Evolutionary conservation across 2,113 vertebrate species (phyloP), one percentile per base, ranked within the genome.

Genomic region (Zosterops hypoxanthus): DNA sequence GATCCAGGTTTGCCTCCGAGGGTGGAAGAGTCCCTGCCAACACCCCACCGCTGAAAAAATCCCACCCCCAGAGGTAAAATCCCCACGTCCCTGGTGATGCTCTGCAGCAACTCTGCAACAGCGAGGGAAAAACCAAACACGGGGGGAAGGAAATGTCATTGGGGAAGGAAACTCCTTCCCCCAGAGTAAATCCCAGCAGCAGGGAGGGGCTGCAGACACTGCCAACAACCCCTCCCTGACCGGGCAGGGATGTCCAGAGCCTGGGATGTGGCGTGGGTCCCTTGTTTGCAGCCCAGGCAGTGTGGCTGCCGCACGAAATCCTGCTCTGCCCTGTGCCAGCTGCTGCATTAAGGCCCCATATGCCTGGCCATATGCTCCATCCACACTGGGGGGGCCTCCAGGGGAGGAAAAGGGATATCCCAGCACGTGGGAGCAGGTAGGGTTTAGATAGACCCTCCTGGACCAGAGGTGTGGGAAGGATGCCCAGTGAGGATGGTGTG

Each of bases 251-350:
- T 59, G 52, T n/a, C 29, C 23, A 6, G 50, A 55, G 60, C 4
- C 0, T 0, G 26, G 70, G 65, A 65, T 6, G 2, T 7, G 25
- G 41, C 5, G 1, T 1, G 44, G 5, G 65, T 6, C 46, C 66
- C 79, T 29, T 33, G 49, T 64, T 47, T 49, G 71, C 12, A 15
- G 41, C 59, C 55, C 84, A 28, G 3, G 0, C 55, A 39, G 39
- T 39, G 39, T 39, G 39, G 39, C 39, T 39, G 0, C 44, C 11
- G 46, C 0, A 3, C 47, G 0, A 4, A 82, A 86, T 56, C n/a
- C 69, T 0, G 1, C 6, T 1, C 44, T 0, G 5, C 39, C 68
- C 46, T 0, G 0, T 0, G 3, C 49, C 77, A 77, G 36, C 69
- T 66, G 60, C 73, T 20, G 56, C 57, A 8, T 14, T 89, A 87